Percentiles rank a stretch among this genome's conserved stretches.
These are phyloP conservation scores for Petrocephalus zakoni DNA, from an alignment of 2,113 vertebrate genomes.

Conservation along the genomic window DNA sequence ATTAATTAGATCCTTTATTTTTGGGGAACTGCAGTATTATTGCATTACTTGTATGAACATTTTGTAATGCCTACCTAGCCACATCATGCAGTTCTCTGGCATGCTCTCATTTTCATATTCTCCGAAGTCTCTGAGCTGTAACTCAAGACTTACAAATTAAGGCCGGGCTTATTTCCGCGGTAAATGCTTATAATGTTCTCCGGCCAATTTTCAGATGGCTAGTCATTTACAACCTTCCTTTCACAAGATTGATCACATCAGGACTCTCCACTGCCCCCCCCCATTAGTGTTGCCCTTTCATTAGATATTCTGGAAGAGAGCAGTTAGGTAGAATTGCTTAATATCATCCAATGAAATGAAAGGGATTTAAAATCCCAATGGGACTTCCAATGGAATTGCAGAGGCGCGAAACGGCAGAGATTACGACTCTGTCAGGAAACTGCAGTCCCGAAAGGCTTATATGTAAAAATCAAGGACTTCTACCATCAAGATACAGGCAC, in stretches of 20 bases:
- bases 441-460: background rate
- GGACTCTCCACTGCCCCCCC: background rate
- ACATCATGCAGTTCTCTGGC: background rate
- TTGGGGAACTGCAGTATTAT: background rate
- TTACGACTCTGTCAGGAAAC: background rate
- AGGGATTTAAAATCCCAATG: background rate
- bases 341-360: constrained; percentile 14
- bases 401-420: background rate
- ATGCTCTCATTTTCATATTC: background rate
- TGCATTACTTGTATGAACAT: background rate
- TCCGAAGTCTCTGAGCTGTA: constrained; percentile 1
- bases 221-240: background rate
- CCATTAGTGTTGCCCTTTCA: constrained; percentile 4
- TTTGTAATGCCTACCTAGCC: background rate
- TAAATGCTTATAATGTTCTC: background rate
- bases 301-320: background rate
- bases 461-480: background rate
- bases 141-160: background rate
- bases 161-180: background rate
- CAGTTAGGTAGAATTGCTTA: background rate
- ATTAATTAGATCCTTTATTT: background rate
- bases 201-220: background rate
- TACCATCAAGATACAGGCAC: background rate
- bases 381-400: background rate
- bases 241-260: background rate